A percentile compares a stretch with the other conserved stretches of the same genome.
Evolutionary conservation across 2,113 vertebrate genomes (phyloP).

Genomic region (Tetrax tetrax): DNA sequence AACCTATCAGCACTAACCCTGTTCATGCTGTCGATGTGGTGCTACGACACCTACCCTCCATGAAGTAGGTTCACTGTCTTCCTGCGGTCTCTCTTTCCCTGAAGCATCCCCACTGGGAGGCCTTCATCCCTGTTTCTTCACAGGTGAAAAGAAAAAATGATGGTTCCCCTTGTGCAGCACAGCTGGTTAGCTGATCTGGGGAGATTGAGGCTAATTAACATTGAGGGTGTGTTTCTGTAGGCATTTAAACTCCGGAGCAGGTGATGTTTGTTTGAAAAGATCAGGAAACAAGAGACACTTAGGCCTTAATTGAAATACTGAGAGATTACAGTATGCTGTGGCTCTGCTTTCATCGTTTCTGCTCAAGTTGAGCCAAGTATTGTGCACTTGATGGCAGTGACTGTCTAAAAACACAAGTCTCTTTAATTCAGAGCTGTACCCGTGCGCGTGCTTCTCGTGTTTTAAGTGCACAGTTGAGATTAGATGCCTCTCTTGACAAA

Average conservation of each 20-base stretch:
- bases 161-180: not conserved
- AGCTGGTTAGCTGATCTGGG: not conserved
- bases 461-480: not conserved
- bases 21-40: conserved; percentile 98
- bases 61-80: conserved; percentile 89
- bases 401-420: not conserved
- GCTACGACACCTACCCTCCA: conserved; percentile 97
- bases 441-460: not conserved
- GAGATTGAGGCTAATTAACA: not conserved
- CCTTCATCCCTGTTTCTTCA: conserved; percentile 19
- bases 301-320: not conserved
- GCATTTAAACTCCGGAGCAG: not conserved
- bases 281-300: not conserved
- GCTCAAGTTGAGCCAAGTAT: not conserved
- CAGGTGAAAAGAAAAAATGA: not conserved
- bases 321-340: not conserved
- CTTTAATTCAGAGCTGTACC: not conserved
- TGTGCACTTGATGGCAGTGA: not conserved
- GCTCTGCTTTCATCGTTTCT: not conserved
- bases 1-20: conserved; percentile 99
- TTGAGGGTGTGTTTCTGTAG: not conserved
- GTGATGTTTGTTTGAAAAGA: not conserved
- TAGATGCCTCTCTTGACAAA: not conserved
- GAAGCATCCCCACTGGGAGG: conserved; percentile 2
- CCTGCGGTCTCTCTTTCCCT: conserved; percentile 42